Evolutionary conservation across 2,797 vertebrate species (phyloP).

Genomic region (Alcedo quadribrachys): DNA sequence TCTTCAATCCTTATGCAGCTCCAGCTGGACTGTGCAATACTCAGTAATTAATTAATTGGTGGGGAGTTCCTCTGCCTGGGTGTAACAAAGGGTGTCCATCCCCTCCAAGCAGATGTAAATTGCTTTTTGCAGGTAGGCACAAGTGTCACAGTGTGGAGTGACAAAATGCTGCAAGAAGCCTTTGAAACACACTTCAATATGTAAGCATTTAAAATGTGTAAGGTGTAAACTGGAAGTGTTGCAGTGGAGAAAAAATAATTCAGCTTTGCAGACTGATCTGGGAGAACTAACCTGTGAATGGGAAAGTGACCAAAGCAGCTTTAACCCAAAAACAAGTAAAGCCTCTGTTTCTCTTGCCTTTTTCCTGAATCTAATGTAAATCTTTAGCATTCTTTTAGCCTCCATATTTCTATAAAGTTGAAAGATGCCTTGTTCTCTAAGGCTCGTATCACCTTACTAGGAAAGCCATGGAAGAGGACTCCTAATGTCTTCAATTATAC

Average conservation of each 20-base stretch:
- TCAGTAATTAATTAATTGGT: not conserved
- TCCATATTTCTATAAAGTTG: conserved; percentile 58
- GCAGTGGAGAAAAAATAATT: conserved; percentile 43
- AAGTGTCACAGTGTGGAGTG: not conserved
- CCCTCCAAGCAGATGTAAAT: not conserved
- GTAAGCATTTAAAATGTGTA: not conserved
- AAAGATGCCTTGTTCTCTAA: conserved; percentile 55
- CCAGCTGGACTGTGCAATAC: not conserved
- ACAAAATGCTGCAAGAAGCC: not conserved
- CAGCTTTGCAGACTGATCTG: conserved; percentile 54
- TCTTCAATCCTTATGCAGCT: not conserved
- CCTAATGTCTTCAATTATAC: conserved; percentile 13
- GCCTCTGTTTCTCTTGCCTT: conserved; percentile 60
- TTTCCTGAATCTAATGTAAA: conserved; percentile 63
- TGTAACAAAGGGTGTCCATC: not conserved
- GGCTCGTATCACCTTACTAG: conserved; percentile 32
- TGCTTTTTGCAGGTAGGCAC: not conserved
- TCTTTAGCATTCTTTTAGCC: conserved; percentile 69
- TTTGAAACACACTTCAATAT: not conserved
- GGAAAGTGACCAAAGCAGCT: conserved; percentile 69
- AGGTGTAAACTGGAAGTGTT: not conserved
- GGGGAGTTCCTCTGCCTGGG: not conserved
- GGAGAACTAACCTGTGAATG: conserved; percentile 64
- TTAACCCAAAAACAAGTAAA: conserved; percentile 69
- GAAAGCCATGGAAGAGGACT: conserved; percentile 23